phyloP scores from a whole-genome alignment of 2,888 invertebrate species.

The Agrotis ipsilon region DNA sequence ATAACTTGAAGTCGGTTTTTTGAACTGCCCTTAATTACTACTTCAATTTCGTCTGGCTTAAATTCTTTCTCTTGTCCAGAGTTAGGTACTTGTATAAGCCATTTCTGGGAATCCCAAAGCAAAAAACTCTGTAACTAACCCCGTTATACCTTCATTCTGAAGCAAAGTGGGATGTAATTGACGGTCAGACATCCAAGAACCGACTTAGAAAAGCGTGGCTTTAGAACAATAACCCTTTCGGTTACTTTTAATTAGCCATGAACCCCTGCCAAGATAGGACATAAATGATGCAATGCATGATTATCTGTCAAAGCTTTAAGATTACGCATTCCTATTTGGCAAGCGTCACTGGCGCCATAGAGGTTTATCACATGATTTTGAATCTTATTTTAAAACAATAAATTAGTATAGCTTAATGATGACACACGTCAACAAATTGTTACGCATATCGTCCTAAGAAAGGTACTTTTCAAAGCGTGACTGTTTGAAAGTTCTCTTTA shows the following conservation, averaged over 20 bases:
- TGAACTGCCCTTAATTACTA: slow-evolving; percentile 13
- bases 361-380: slow-evolving; percentile 39
- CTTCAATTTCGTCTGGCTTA: too few species aligned
- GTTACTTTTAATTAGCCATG: not conserved
- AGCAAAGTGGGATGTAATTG: not conserved
- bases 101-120: too few species aligned
- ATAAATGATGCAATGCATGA: slow-evolving; percentile 12
- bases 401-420: not conserved
- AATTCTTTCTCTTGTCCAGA: too few species aligned
- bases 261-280: slow-evolving; percentile 12
- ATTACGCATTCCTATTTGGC: slow-evolving; percentile 29
- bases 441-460: not conserved
- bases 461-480: not conserved
- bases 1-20: slow-evolving; percentile 30
- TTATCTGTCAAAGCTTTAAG: not conserved
- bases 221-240: not conserved
- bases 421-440: not conserved
- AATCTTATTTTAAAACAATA: not conserved
- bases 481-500: not conserved
- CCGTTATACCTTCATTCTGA: not conserved
- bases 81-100: too few species aligned
- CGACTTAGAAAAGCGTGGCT: not conserved
- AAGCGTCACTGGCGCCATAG: slow-evolving; percentile 35
- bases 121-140: not conserved
- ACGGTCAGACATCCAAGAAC: too few species aligned